Evolutionary conservation across 1,140 invertebrate species (phyloP).

Genomic region (Solen grandis): DNA sequence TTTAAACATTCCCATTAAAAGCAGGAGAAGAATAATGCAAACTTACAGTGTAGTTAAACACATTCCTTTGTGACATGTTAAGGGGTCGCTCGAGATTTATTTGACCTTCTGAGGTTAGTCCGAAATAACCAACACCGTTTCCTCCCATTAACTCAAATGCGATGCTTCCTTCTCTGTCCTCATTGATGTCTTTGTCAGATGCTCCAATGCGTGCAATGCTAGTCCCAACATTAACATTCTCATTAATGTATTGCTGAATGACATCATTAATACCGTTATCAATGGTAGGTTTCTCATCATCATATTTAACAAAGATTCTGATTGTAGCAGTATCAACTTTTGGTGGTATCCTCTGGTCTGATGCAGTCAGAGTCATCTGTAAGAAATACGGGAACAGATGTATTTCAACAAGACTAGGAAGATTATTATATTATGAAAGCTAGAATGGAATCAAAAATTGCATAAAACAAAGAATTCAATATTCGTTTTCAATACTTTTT

Average conservation of each 20-base stretch:
- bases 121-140: slow-evolving; percentile 48
- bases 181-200: slow-evolving; percentile 24
- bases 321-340: slow-evolving; percentile 60
- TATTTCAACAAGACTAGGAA: not conserved
- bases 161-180: slow-evolving; percentile 19
- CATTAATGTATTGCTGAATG: slow-evolving; percentile 3
- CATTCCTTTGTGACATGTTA: slow-evolving; percentile 48
- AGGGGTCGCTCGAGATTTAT: slow-evolving; percentile 43
- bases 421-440: too few species aligned
- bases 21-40: too few species aligned
- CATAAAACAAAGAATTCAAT: too few species aligned
- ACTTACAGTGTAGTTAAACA: slow-evolving; percentile 42
- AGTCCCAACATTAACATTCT: slow-evolving; percentile 36
- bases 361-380: slow-evolving; percentile 63
- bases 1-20: too few species aligned
- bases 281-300: slow-evolving; percentile 11
- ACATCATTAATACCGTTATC: not conserved
- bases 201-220: slow-evolving; percentile 14
- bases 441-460: too few species aligned
- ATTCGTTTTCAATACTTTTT: too few species aligned
- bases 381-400: not conserved
- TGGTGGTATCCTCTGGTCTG: slow-evolving; percentile 64
- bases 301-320: slow-evolving; percentile 55
- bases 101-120: slow-evolving; percentile 35
- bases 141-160: slow-evolving; percentile 13